Evolutionary conservation across 2,113 vertebrate species (phyloP), one percentile per base, ranked within the genome.

Genomic region (Ia io): DNA sequence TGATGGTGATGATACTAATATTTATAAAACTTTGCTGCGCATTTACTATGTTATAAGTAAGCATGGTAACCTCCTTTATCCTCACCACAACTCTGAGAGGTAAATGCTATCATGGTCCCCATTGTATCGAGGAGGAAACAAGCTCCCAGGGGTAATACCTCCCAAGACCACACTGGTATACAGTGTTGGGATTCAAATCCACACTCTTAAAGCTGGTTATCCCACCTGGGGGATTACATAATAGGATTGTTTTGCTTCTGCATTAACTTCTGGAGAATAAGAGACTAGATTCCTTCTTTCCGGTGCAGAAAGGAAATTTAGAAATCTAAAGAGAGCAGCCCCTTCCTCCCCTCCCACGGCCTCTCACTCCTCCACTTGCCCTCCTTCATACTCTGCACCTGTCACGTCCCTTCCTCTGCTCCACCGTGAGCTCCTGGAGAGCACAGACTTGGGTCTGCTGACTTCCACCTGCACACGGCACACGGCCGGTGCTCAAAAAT

Each of bases 331-430:
- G 86, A 25, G 40, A 18, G 13, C 18, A 12, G 13, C 23, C 6
- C 9, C 4, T 4, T 1, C 28, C 17, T 1, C 8, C 44, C 23
- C 2, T 1, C 5, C 30, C 9, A 1, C 20, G 2, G 25, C 70
- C 59, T 30, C 71, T 69, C 69, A 3, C 40, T 22, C n/a, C 8
- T 0, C 44, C 35, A n/a, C 18, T 37, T 20, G 40, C 53, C 22
- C n/a, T 14, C 1, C 35, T 5, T 0, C 0, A 6, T 1, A 0
- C 18, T 32, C 25, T 28, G 51, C 28, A 23, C 53, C 63, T 13
- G 35, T 13, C 35, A 3, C 1, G 20, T 25, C 17, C 0, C 18
- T 12, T 22, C 44, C 65, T 47, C 40, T 7, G n/a, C 65, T 35
- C 3, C 14, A 25, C 6, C 0, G 1, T 30, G 23, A 76, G 59